Conservation (phyloP, 2,888 invertebrate genomes). For the Podabrus alpinus region DNA sequence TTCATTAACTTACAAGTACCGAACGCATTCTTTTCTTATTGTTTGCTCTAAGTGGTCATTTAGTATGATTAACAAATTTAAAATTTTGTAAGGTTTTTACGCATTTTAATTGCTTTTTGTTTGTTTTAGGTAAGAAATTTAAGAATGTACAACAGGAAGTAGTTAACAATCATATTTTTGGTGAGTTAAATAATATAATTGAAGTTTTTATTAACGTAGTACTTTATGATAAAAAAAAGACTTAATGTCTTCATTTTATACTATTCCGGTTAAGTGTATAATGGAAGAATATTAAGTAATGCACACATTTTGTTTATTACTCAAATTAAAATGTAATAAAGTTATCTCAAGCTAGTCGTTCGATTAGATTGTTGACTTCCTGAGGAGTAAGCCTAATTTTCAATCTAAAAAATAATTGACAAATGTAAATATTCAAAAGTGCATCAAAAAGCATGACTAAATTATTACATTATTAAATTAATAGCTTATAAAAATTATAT, state of each 20-base stretch:
- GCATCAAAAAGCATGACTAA: not conserved
- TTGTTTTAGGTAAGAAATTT: not conserved
- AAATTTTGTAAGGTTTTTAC: not conserved
- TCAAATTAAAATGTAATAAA: not conserved
- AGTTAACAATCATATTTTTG: constrained; percentile 1
- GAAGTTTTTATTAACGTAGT: not conserved
- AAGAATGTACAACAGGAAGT: constrained; percentile 1
- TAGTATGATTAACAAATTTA: not conserved
- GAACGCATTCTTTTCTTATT: not conserved
- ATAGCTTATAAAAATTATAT: not conserved
- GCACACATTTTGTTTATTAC: not conserved
- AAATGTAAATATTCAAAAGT: not conserved
- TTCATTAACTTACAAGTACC: not conserved
- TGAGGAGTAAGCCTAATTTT: not conserved
- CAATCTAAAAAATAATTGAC: not conserved
- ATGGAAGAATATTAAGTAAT: not conserved
- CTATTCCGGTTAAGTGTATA: not conserved
- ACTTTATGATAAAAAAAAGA: not conserved
- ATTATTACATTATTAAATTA: not conserved
- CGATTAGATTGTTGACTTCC: not conserved
- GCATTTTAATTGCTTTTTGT: not conserved
- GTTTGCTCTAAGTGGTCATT: not conserved
- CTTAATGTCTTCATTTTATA: not conserved
- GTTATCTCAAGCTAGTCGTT: not conserved
- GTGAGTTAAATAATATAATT: constrained; percentile 2